A percentile compares a stretch with the other conserved stretches of the same genome.
Conservation (phyloP, 1,140 invertebrate genomes). For the Alviniconcha marisindica region DNA sequence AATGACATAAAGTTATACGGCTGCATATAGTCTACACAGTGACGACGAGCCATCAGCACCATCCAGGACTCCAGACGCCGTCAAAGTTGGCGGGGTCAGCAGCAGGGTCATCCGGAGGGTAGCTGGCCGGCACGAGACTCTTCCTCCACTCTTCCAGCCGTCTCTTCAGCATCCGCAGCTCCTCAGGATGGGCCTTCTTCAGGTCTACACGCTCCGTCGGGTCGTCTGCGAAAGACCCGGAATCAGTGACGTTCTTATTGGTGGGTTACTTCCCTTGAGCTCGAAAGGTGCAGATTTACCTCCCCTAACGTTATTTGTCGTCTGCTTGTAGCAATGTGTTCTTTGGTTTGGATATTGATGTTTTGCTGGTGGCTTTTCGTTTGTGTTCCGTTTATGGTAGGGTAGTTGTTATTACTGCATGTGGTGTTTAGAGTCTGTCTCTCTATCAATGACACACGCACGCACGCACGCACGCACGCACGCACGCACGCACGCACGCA, state of each 20-base stretch:
- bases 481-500: neutral
- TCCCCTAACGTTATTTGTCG: too few relatives aligned
- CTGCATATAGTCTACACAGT: too few relatives aligned
- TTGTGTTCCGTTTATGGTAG: too few relatives aligned
- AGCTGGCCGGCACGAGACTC: constrained; percentile 41
- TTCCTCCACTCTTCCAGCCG: constrained; percentile 35
- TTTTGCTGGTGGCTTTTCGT: too few relatives aligned
- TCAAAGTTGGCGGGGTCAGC: constrained; percentile 44
- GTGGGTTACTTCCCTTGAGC: too few relatives aligned
- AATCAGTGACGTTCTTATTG: too few relatives aligned
- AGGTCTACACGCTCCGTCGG: constrained; percentile 49
- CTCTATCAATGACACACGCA: neutral
- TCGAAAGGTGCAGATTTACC: too few relatives aligned
- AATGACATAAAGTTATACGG: too few relatives aligned
- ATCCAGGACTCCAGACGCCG: constrained; percentile 52
- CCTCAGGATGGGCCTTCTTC: constrained; percentile 32
- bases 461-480: neutral
- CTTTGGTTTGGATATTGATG: too few relatives aligned
- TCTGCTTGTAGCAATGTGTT: too few relatives aligned
- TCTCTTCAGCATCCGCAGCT: constrained; percentile 35
- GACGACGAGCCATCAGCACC: constrained; percentile 47
- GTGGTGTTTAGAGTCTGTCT: neutral
- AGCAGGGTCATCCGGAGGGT: constrained; percentile 40
- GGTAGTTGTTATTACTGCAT: neutral
- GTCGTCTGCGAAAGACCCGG: constrained; percentile 49